phyloP scores from a whole-genome alignment of 2,797 vertebrate genomes.

The Enteromius treurensis region DNA sequence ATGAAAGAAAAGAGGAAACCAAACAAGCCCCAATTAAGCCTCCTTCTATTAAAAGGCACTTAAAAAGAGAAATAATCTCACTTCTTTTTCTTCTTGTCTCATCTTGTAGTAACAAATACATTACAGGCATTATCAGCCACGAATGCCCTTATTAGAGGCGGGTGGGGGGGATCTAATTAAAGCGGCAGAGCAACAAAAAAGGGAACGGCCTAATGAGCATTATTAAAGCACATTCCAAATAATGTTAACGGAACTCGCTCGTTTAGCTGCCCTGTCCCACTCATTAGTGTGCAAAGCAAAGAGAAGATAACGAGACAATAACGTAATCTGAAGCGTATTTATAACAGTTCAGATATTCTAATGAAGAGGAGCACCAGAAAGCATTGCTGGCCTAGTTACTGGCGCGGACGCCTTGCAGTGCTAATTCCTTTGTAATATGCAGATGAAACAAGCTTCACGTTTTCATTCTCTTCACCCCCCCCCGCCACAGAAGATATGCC shows the following conservation, averaged over 20 bases:
- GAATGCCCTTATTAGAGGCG: constrained; percentile 65
- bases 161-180: constrained; percentile 73
- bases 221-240: constrained; percentile 75
- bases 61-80: constrained; percentile 70
- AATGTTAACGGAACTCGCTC: constrained; percentile 73
- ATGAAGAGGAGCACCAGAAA: constrained; percentile 67
- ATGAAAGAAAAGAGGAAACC: constrained; percentile 64
- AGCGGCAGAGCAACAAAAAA: constrained; percentile 69
- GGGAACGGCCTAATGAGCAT: constrained; percentile 74
- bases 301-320: constrained; percentile 77
- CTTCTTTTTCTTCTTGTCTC: constrained; percentile 67
- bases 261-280: constrained; percentile 73
- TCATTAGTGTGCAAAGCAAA: constrained; percentile 76
- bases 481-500: constrained; percentile 65
- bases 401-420: constrained; percentile 30
- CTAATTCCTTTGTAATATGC: constrained; percentile 72
- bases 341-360: constrained; percentile 71
- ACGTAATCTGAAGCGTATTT: constrained; percentile 68
- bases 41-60: constrained; percentile 71
- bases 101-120: constrained; percentile 77
- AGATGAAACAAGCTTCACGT: constrained; percentile 69
- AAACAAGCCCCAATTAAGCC: constrained; percentile 71
- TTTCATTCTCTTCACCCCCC: constrained; percentile 28
- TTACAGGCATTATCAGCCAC: constrained; percentile 75
- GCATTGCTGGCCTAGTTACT: constrained; percentile 63